Evolutionary conservation across 2,113 vertebrate genomes (phyloP), one percentile per base, ranked within the genome.

Genomic region (Podilymbus podiceps): DNA sequence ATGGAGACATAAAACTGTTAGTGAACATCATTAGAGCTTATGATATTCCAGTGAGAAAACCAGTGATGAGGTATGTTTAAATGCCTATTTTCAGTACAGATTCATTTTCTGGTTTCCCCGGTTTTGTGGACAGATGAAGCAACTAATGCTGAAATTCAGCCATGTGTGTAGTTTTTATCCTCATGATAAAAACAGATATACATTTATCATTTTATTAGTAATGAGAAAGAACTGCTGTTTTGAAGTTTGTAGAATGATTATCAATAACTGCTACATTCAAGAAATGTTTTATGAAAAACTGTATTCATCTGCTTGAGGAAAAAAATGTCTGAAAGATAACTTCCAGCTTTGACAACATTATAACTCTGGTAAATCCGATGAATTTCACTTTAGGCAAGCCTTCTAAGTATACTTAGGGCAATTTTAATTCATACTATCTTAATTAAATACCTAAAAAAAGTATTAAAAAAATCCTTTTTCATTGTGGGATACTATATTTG

Each of bases 1-100:
- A 99, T 42, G 99, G 99, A 67, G 99, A 99, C 96, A 97, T 99
- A 76, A 99, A 98, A 74, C 96, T 99, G 80, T 97, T 99, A 76
- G 97, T 99, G 92, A 99, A 99, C 96, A 95, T 99, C 64, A 76
- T 99, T 91, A 97, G 99, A 92, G 99, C 99, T 35, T 99, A 99
- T 9, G 98, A 99, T 95, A 98, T 99, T 85, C 99, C 99, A 1
- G 90, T 99, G 85, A 98, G 99, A 86, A 99, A 98, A 83, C 97
- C 98, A 2, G 75, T 85, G 18, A 53, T 94, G 87, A 98, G 98
- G 99, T 99, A 98, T 53, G 94, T 91, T 76, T 50, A 66, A 69
- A 76, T 56, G 19, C 33, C 56, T 67, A 11, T 81, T 87, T 75
- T 44, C 88, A 67, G 18, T n/a, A 44, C 20, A 77, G 55, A 35